phyloP scores from a whole-genome alignment of 2,113 vertebrate species.

The Etheostoma cragini region DNA sequence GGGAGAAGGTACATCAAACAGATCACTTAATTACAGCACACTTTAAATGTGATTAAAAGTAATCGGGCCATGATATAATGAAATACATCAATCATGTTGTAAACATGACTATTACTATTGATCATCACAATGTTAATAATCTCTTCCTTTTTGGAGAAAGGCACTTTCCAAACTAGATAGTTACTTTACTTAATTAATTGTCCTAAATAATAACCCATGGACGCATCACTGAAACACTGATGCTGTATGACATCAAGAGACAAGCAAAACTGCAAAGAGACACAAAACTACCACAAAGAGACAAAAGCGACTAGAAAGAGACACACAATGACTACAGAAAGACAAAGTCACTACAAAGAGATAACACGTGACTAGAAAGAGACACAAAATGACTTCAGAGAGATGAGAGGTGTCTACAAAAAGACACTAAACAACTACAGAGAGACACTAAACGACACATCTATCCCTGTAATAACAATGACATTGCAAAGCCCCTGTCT shows the following conservation, averaged over 20 bases:
- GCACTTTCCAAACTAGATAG: not conserved
- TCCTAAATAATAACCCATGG: not conserved
- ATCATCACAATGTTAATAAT: not conserved
- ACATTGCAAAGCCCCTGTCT: too few species aligned
- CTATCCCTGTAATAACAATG: not conserved
- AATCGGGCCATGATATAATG: not conserved
- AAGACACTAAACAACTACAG: not conserved
- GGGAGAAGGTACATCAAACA: slow-evolving; percentile 88
- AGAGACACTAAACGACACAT: not conserved
- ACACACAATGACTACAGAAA: not conserved
- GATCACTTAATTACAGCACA: not conserved
- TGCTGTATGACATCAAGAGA: too few species aligned
- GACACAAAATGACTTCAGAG: not conserved
- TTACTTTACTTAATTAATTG: not conserved
- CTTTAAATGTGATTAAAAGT: not conserved
- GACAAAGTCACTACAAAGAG: too few species aligned
- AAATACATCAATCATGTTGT: not conserved
- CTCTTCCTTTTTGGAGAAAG: not conserved
- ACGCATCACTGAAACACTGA: not conserved
- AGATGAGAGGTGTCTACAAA: not conserved
- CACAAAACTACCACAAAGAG: not conserved
- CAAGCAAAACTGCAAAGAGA: too few species aligned
- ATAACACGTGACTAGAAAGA: not conserved
- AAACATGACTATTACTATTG: not conserved
- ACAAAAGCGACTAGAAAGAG: not conserved